Percentiles rank a stretch among this genome's conserved stretches.
Conservation (phyloP, 2,888 invertebrate genomes). For the Himalopsyche tibetana region DNA sequence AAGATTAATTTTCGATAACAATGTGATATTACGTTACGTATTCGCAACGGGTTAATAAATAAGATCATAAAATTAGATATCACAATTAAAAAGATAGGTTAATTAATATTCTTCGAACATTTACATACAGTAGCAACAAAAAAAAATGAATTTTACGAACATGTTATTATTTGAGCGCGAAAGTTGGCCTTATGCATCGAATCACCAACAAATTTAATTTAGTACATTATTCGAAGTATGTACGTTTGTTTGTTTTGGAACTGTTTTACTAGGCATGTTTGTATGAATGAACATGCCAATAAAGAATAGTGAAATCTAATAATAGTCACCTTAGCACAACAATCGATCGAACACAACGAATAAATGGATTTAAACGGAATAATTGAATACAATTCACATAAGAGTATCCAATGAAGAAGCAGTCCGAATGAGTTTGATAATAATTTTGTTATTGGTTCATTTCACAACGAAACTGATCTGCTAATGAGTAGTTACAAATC, state of each 20-base stretch:
- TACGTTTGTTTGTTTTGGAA: not conserved
- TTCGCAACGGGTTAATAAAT: too few species aligned
- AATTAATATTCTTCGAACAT: not conserved
- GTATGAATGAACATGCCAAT: constrained; percentile 36
- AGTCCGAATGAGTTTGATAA: too few species aligned
- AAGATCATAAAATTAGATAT: too few species aligned
- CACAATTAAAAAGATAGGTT: not conserved
- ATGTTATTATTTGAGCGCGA: not conserved
- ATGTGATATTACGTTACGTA: too few species aligned
- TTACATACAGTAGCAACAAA: not conserved
- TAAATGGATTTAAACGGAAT: not conserved
- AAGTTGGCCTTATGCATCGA: constrained; percentile 2
- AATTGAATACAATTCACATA: too few species aligned
- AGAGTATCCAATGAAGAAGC: too few species aligned
- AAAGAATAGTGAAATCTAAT: constrained; percentile 29
- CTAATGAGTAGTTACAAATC: too few species aligned
- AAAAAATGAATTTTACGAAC: not conserved
- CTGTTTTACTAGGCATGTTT: not conserved
- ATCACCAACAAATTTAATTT: not conserved
- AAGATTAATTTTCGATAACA: too few species aligned
- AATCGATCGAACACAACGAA: constrained; percentile 3
- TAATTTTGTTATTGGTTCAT: too few species aligned
- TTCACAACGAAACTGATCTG: too few species aligned
- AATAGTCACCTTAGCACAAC: not conserved
- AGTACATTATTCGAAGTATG: not conserved